A percentile compares a stretch with the other conserved stretches of the same genome.
phyloP scores from a whole-genome alignment of 2,797 vertebrate genomes.

The Crossoptilon crossoptilon region DNA sequence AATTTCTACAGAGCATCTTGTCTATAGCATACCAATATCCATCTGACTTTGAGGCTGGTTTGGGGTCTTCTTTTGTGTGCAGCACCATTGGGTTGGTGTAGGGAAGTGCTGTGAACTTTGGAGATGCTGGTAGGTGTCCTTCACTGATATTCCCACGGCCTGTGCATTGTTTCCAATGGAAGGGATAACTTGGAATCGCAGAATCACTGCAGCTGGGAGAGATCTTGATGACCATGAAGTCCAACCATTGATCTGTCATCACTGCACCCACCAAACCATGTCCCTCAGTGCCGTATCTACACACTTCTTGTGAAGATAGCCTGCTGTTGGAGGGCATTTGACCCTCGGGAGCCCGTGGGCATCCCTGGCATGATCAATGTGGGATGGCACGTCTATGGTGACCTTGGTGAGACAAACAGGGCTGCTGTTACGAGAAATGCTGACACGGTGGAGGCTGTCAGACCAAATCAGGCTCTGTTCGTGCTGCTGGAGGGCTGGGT shows the following conservation, averaged over 20 bases:
- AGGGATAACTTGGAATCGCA: background rate
- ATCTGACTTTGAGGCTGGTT: background rate
- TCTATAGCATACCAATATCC: no score
- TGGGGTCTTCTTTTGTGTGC: background rate
- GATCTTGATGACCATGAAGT: background rate
- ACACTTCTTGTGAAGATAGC: background rate
- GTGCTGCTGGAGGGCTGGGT: background rate
- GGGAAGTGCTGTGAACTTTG: background rate
- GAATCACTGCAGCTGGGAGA: background rate
- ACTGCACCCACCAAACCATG: background rate
- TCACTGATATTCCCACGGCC: accelerated
- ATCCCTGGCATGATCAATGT: background rate
- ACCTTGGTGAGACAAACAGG: background rate
- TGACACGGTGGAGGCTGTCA: background rate
- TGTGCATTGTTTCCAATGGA: background rate
- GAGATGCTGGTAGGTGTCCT: accelerated
- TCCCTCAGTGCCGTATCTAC: background rate
- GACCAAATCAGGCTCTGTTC: background rate
- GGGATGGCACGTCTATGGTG: background rate
- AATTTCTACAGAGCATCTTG: accelerated
- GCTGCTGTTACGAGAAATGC: background rate
- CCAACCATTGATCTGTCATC: background rate
- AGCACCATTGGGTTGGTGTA: background rate
- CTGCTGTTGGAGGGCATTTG: background rate
- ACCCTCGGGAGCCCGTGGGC: accelerated